These are phyloP conservation scores for Himalopsyche tibetana DNA, from an alignment of 2,888 invertebrate genomes.

Conservation along the genomic window DNA sequence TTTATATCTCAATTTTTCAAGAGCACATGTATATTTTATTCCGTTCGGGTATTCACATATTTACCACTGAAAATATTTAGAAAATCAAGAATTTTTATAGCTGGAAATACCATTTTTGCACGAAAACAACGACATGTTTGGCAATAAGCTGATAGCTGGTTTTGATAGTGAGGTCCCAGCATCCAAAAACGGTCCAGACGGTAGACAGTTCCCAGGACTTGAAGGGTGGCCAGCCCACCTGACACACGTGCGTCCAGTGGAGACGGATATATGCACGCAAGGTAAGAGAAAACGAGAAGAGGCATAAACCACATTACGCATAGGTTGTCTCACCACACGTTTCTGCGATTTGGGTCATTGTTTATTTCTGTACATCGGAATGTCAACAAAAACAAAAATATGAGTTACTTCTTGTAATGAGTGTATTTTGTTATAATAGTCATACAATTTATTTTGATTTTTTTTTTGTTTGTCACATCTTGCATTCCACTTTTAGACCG, in stretches of 20 bases:
- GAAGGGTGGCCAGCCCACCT: conserved; percentile 65
- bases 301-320: conserved; percentile 43
- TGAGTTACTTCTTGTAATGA: too few species aligned
- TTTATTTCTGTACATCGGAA: neutral
- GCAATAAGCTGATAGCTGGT: neutral
- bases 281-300: conserved; percentile 42
- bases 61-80: neutral
- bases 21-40: too few species aligned
- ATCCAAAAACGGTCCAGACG: conserved; percentile 44
- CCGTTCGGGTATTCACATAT: neutral
- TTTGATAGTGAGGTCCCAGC: conserved; percentile 13
- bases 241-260: conserved; percentile 63
- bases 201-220: conserved; percentile 62
- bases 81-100: neutral
- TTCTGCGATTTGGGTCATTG: conserved; percentile 6
- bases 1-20: too few species aligned
- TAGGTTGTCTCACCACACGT: neutral
- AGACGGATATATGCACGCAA: conserved; percentile 10
- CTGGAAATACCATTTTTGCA: conserved; percentile 16
- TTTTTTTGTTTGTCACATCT: too few species aligned
- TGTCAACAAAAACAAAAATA: neutral
- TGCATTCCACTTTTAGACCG: too few species aligned
- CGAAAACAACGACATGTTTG: conserved; percentile 32
- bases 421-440: too few species aligned
- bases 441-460: too few species aligned